These are phyloP conservation scores for Dinoponera quadriceps DNA, from an alignment of 1,140 invertebrate genomes.

Conservation along the genomic window DNA sequence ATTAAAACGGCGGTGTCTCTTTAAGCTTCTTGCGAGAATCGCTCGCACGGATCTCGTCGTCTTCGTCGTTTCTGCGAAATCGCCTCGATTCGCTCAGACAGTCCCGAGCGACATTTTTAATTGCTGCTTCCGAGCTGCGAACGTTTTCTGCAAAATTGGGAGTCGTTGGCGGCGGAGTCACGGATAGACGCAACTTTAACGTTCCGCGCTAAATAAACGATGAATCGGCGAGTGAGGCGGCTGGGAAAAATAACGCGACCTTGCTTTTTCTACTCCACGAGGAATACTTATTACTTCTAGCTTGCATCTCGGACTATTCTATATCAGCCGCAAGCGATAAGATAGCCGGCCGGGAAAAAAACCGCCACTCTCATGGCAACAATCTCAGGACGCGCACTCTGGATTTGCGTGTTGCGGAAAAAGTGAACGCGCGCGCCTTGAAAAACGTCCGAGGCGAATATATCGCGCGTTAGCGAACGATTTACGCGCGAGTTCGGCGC, in stretches of 20 bases:
- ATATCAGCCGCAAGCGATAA: slow-evolving; percentile 82
- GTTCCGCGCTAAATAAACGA: slow-evolving; percentile 18
- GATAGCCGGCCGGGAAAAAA: slow-evolving; percentile 80
- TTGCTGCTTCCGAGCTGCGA: slow-evolving; percentile 39
- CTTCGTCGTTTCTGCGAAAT: background rate
- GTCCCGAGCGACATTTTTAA: slow-evolving; percentile 37
- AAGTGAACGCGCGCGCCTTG: slow-evolving; percentile 66
- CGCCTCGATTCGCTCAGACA: slow-evolving; percentile 35
- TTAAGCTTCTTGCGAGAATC: slow-evolving; percentile 73
- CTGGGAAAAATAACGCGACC: slow-evolving; percentile 62
- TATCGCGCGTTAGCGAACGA: background rate
- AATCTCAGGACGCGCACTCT: slow-evolving; percentile 78
- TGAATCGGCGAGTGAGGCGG: background rate
- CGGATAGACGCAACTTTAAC: background rate
- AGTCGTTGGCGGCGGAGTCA: background rate
- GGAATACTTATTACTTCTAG: slow-evolving; percentile 66
- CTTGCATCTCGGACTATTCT: slow-evolving; percentile 77
- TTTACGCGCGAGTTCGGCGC: no score
- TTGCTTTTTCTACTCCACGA: slow-evolving; percentile 62
- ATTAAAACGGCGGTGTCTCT: slow-evolving; percentile 66
- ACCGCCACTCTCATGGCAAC: slow-evolving; percentile 83
- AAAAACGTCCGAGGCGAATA: slow-evolving; percentile 54
- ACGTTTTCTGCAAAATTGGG: slow-evolving; percentile 41
- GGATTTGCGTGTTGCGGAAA: slow-evolving; percentile 80
- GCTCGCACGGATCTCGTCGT: background rate